Base-by-base conservation (phyloP, 2,113 vertebrate genomes). In the Corvus moneduloides region DNA sequence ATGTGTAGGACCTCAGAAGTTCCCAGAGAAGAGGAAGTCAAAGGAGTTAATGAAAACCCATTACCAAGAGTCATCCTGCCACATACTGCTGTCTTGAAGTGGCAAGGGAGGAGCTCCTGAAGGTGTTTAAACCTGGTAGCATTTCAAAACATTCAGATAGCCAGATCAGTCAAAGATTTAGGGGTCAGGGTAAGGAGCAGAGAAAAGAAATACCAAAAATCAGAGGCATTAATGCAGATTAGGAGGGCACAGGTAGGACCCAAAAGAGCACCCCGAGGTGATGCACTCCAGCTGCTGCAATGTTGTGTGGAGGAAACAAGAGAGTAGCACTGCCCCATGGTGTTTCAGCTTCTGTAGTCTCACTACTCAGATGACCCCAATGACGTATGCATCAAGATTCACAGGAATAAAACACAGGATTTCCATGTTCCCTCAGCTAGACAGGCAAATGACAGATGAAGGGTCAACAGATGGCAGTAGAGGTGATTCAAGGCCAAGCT, bases 1-100 rank as follows among this genome's bases (percentile, higher is more conserved):
- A 77, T 67, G 93, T 62, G 87, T 48, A 93, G 90, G 82, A 94
- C 77, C 90, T 95, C 83, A 89, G 62, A 93, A 92, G 85, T 72
- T 90, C 92, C 75, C 80, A 54, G 88, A 61, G 83, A 88, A 49
- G 18, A 68, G 32, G 39, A 93, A 93, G 41, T 4, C 30, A 93
- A 93, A 81, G 23, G 41, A 92, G 56, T 43, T 84, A 74, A 67
- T 37, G 64, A 63, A 86, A 93, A 67, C 14, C 44, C 68, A 46
- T 41, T 24, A 32, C 39, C 13, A 46, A 89, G 79, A 86, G 52
- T 49, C 73, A 87, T 55, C 19, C 41, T 75, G 76, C 59, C 44
- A 39, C 37, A 46, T 28, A 20, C 8, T 32, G 30, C 17, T 81
- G 66, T 71, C 58, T 90, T 44, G 41, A 85, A 58, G 54, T 5